Base-by-base conservation (phyloP, 2,113 vertebrate species). In the Sebastes fasciatus region DNA sequence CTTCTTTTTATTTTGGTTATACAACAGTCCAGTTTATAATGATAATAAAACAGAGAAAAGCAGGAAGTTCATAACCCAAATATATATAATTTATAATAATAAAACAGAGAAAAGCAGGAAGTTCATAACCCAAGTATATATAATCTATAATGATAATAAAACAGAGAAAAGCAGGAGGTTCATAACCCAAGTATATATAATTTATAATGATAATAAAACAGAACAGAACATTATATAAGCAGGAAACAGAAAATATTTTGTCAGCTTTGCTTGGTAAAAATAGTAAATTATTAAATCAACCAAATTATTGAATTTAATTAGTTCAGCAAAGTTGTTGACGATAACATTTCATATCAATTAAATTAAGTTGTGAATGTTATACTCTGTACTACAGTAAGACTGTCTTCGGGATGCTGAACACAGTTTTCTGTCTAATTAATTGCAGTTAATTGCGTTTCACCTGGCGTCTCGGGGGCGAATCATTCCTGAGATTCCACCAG, bases 401-500 rank as follows among this genome's bases (percentile, higher is more conserved):
- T 34, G 34, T 34, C 34, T 34, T 34, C 17, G 23, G 16, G 21
- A 7, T 55, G 55, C n/a, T 65, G n/a, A 34, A 8, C 51, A 46
- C 10, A 42, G 48, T 4, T 67, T 48, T 51, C 10, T 66, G 49
- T 64, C 14, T 45, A 9, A 42, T 52, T 74, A 23, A 66, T 51
- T 69, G 8, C 34, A 54, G 11, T 48, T 55, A 1, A 74, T 70
- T 66, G 19, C 16, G 45, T 75, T 58, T 49, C 9, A 12, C 23
- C 19, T 26, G 19, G 45, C n/a, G n/a, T 60, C 21, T 17, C 14
- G 17, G 46, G 17, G 46, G 11, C 70, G 74, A 77, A 67, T 81
- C 34, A 34, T 34, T 4, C 34, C 34, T 34, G 34, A 34, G 42
- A 72, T 64, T 79, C 48, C 40, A 51, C 60, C 58, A 76, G 54